Evolutionary conservation across 2,888 invertebrate genomes (phyloP).

Genomic region (Trichogramma dendrolimi): DNA sequence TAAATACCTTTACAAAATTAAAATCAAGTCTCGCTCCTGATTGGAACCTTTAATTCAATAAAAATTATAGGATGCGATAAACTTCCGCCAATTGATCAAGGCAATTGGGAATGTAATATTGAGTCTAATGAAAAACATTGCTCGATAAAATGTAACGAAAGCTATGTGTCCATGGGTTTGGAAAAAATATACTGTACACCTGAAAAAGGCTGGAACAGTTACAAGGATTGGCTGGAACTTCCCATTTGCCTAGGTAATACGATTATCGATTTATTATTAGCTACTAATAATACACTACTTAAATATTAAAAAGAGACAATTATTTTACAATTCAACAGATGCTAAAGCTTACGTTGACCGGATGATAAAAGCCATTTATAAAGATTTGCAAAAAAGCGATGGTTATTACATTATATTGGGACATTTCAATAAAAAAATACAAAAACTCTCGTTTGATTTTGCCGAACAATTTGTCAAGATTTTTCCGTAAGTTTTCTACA

Average conservation of each 20-base stretch:
- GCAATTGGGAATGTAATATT: conserved; percentile 35
- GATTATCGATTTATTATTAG: too few relatives aligned
- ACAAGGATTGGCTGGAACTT: conserved; percentile 35
- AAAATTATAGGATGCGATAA: conserved; percentile 27
- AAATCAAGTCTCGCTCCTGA: background rate
- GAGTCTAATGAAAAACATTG: conserved; percentile 28
- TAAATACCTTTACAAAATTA: background rate
- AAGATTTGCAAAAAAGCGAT: conserved; percentile 34
- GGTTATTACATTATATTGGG: conserved; percentile 35
- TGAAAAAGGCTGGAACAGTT: conserved; percentile 12
- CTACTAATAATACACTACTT: too few relatives aligned
- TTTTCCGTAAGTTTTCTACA: conserved; percentile 31
- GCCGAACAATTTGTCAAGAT: conserved; percentile 28
- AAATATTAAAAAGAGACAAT: background rate
- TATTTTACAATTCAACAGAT: conserved; percentile 19
- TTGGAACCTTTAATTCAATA: background rate
- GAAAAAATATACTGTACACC: conserved; percentile 31
- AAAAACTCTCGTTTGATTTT: conserved; percentile 28
- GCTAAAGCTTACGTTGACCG: conserved; percentile 28
- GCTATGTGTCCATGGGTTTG: conserved; percentile 33
- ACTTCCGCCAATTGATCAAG: conserved; percentile 33
- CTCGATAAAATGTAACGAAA: conserved; percentile 29
- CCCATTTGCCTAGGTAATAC: conserved; percentile 36
- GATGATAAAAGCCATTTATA: conserved; percentile 32
- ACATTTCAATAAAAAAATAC: conserved; percentile 28